A percentile compares a stretch with the other conserved stretches of the same genome.
Conservation (phyloP, 2,113 vertebrate genomes). For the Sylvilagus bachmani region DNA sequence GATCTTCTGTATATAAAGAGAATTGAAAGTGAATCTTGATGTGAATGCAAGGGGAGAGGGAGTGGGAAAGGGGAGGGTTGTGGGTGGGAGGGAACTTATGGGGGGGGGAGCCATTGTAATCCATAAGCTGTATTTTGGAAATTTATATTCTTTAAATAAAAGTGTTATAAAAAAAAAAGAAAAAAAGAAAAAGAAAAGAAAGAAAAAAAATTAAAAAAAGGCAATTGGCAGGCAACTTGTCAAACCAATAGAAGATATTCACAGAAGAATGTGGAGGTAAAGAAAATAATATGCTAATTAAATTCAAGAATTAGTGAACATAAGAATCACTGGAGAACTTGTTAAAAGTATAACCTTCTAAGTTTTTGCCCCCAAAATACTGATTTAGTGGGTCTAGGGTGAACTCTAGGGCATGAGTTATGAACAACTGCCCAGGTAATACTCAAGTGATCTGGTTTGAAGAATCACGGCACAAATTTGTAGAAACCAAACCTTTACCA, state of each 20-base stretch:
- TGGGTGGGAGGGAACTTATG: too few relatives aligned
- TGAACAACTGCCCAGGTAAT: not conserved
- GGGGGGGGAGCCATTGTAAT: too few relatives aligned
- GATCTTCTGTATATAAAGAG: too few relatives aligned
- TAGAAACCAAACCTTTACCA: slow-evolving; percentile 39
- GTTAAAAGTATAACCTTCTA: not conserved
- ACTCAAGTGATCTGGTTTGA: slow-evolving; percentile 6
- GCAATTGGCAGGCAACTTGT: not conserved
- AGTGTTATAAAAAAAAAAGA: too few relatives aligned
- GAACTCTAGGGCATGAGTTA: not conserved
- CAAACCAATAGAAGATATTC: slow-evolving; percentile 31
- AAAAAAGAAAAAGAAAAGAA: too few relatives aligned
- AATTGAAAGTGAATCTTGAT: too few relatives aligned
- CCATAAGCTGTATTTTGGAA: too few relatives aligned
- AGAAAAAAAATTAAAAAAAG: too few relatives aligned
- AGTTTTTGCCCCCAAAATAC: not conserved
- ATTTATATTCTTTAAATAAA: too few relatives aligned
- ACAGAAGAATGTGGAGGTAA: not conserved
- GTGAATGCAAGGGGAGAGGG: too few relatives aligned
- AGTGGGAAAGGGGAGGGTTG: too few relatives aligned
- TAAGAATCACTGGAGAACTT: not conserved
- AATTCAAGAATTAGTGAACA: slow-evolving; percentile 23
- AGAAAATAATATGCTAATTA: slow-evolving; percentile 9
- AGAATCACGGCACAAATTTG: slow-evolving; percentile 46
- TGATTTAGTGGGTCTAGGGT: not conserved